A percentile compares a stretch with the other conserved stretches of the same genome.
Evolutionary conservation across 2,797 vertebrate genomes (phyloP).

Genomic region (Rhadinocentrus ornatus): DNA sequence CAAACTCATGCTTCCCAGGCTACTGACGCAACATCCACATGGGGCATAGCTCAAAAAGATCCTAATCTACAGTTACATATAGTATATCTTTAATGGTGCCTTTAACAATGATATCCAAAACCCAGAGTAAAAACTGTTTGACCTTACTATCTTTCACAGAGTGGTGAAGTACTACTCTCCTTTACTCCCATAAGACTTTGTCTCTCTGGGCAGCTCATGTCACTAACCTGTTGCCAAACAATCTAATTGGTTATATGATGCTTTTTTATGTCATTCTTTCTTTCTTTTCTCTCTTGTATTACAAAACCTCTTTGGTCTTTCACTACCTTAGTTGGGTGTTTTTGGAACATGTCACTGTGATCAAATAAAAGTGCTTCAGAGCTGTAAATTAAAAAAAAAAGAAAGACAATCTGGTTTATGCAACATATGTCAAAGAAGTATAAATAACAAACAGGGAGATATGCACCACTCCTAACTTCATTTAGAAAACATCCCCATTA

Average conservation of each 20-base stretch:
- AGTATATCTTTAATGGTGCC: too few relatives aligned
- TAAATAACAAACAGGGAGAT: not conserved
- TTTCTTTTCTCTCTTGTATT: not conserved
- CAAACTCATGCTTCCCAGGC: not conserved
- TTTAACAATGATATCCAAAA: too few relatives aligned
- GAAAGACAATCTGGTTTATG: too few relatives aligned
- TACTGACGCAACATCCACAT: not conserved
- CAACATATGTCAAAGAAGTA: too few relatives aligned
- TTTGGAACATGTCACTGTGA: not conserved
- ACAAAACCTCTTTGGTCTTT: not conserved
- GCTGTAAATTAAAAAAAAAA: not conserved
- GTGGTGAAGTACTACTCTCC: not conserved
- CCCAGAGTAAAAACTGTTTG: not conserved
- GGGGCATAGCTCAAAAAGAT: not conserved
- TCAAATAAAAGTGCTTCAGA: not conserved
- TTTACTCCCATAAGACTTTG: not conserved
- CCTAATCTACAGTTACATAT: not conserved
- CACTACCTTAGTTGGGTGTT: not conserved
- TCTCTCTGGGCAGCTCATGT: not conserved
- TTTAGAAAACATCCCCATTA: slow-evolving; percentile 10
- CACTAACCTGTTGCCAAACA: not conserved
- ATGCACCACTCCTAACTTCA: not conserved
- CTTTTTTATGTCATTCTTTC: too few relatives aligned
- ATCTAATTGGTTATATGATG: too few relatives aligned
- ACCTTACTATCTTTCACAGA: not conserved